A percentile compares a stretch with the other conserved stretches of the same genome.
These are phyloP conservation scores for Sebastes oblongus DNA, from an alignment of 2,797 vertebrate species.

Conservation along the genomic window DNA sequence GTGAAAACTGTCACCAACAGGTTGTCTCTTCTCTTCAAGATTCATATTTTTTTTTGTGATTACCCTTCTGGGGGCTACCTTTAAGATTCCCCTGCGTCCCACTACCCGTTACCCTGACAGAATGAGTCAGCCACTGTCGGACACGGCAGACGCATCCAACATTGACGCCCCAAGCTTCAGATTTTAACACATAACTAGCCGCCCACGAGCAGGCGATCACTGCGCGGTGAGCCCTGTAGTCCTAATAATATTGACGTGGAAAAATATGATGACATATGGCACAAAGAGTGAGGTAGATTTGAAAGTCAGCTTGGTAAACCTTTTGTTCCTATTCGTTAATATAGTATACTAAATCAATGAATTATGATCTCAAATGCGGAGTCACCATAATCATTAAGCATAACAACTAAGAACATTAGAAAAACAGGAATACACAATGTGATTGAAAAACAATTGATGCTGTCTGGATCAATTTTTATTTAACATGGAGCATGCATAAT, in stretches of 20 bases:
- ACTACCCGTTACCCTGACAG: no score
- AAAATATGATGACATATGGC: background rate
- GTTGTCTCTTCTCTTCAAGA: no score
- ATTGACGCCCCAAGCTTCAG: no score
- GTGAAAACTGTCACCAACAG: background rate
- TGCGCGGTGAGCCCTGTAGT: background rate
- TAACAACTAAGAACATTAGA: background rate
- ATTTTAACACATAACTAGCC: no score
- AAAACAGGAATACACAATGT: background rate
- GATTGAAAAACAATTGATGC: background rate
- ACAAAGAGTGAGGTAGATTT: background rate
- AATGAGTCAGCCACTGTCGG: no score
- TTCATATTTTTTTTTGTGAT: no score
- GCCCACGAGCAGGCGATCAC: no score
- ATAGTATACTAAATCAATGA: background rate
- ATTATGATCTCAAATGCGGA: background rate
- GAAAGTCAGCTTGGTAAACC: background rate
- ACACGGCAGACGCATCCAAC: no score
- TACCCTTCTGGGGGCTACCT: no score
- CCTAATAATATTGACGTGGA: background rate
- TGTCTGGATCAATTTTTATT: background rate
- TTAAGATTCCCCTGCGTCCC: no score
- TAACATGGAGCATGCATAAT: background rate
- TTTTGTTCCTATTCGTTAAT: background rate
- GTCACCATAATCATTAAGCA: background rate